Percentiles rank a stretch among this genome's conserved stretches.
phyloP scores from a whole-genome alignment of 1,140 invertebrate species.

The Trachymyrmex septentrionalis region DNA sequence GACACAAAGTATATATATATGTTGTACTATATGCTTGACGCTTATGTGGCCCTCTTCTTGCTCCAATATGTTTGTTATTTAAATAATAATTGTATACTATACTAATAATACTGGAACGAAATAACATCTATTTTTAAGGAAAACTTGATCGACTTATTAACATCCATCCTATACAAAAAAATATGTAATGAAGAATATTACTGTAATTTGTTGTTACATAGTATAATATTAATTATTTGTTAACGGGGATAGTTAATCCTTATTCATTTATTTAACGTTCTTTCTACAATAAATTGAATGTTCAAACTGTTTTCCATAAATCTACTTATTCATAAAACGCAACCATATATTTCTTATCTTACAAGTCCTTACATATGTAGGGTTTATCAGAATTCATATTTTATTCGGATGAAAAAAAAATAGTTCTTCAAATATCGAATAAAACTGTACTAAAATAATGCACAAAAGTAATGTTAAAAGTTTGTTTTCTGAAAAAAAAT shows the following conservation, averaged over 20 bases:
- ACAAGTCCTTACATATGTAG: not conserved
- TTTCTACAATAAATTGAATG: slow-evolving; percentile 73
- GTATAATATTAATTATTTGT: slow-evolving; percentile 18
- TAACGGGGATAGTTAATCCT: slow-evolving; percentile 58
- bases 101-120: slow-evolving; percentile 64
- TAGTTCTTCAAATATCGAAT: not conserved
- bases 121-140: slow-evolving; percentile 79
- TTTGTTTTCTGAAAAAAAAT: not conserved
- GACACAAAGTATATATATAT: slow-evolving; percentile 44
- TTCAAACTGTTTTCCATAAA: slow-evolving; percentile 71
- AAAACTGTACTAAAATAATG: not conserved
- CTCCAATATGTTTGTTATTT: slow-evolving; percentile 64
- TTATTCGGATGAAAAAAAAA: not conserved
- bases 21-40: slow-evolving; percentile 69
- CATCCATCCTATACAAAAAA: slow-evolving; percentile 30
- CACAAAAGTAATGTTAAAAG: slow-evolving; percentile 14
- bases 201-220: slow-evolving; percentile 23
- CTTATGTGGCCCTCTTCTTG: slow-evolving; percentile 26
- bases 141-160: slow-evolving; percentile 55
- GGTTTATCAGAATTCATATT: not conserved
- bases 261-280: slow-evolving; percentile 77
- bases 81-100: slow-evolving; percentile 63
- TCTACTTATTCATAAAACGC: slow-evolving; percentile 64
- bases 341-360: slow-evolving; percentile 58
- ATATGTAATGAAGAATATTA: not conserved